Evolutionary conservation across 2,888 invertebrate species (phyloP).

Genomic region (Troides aeacus): DNA sequence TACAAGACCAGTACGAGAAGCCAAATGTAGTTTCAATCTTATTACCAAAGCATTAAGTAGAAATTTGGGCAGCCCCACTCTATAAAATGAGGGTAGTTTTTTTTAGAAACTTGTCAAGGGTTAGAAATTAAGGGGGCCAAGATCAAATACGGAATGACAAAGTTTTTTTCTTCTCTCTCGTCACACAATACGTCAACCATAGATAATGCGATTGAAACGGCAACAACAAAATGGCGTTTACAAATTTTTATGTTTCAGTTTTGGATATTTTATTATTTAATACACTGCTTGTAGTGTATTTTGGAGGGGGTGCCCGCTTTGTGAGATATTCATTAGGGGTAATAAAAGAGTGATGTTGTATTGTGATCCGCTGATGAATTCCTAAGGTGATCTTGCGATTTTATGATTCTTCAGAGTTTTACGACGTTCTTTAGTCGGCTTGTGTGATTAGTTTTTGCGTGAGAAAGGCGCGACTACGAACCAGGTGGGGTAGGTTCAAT

Average conservation of each 20-base stretch:
- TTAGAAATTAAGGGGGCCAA: constrained; percentile 55
- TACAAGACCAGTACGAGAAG: constrained; percentile 15
- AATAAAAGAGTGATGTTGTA: constrained; percentile 73
- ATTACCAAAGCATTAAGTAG: background rate
- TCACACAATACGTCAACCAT: constrained; percentile 57
- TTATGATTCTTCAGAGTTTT: constrained; percentile 65
- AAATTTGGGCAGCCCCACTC: background rate
- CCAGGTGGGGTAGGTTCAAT: constrained; percentile 12
- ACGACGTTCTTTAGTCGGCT: constrained; percentile 54
- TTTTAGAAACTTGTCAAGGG: constrained; percentile 42
- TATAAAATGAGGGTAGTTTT: background rate
- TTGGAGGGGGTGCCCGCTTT: constrained; percentile 33
- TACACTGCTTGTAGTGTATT: constrained; percentile 49
- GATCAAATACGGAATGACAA: constrained; percentile 65
- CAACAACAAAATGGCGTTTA: constrained; percentile 58
- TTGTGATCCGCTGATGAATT: constrained; percentile 72
- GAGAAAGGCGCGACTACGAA: constrained; percentile 49
- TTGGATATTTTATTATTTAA: constrained; percentile 69
- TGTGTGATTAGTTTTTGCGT: constrained; percentile 49
- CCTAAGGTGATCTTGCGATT: constrained; percentile 73
- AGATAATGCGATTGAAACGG: constrained; percentile 46
- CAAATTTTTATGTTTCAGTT: constrained; percentile 72
- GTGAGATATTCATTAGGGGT: constrained; percentile 69
- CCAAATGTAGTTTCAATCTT: background rate
- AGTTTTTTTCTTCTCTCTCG: constrained; percentile 55